Percentiles rank a stretch among this genome's conserved stretches.
Evolutionary conservation across 2,113 vertebrate genomes (phyloP).

Genomic region (Barnardius zonarius): DNA sequence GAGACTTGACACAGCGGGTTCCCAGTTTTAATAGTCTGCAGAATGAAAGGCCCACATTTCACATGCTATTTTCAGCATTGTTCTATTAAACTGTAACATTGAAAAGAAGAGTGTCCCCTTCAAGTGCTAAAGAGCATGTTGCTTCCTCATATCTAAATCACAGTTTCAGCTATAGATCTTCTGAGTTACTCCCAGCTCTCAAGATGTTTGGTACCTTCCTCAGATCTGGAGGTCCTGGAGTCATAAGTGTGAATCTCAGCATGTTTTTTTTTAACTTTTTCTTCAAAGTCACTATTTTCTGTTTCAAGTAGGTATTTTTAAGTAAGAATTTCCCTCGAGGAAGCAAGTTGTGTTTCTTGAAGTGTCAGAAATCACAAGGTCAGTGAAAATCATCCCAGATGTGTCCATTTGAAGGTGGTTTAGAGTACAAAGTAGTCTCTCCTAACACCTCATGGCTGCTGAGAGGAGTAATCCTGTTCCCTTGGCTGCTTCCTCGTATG

Average conservation of each 20-base stretch:
- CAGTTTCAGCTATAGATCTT: background rate
- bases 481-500: background rate
- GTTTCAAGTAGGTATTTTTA: background rate
- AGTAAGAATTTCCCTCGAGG: background rate
- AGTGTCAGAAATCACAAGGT: background rate
- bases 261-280: background rate
- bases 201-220: slow-evolving; percentile 5
- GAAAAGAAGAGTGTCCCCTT: slow-evolving; percentile 47
- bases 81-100: slow-evolving; percentile 47
- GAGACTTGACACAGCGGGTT: slow-evolving; percentile 53
- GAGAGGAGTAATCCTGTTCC: background rate
- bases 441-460: background rate
- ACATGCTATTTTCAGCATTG: slow-evolving; percentile 44
- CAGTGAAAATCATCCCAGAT: background rate
- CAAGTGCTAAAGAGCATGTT: background rate
- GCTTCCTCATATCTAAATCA: slow-evolving; percentile 5
- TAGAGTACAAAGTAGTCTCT: background rate
- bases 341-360: background rate
- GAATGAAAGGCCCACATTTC: slow-evolving; percentile 64
- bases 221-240: background rate
- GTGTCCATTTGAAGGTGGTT: background rate
- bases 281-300: background rate
- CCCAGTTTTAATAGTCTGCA: slow-evolving; percentile 54
- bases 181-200: slow-evolving; percentile 13
- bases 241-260: background rate